Percentiles rank a stretch among this genome's conserved stretches.
phyloP scores from a whole-genome alignment of 2,888 invertebrate species.

The Thyatira batis region DNA sequence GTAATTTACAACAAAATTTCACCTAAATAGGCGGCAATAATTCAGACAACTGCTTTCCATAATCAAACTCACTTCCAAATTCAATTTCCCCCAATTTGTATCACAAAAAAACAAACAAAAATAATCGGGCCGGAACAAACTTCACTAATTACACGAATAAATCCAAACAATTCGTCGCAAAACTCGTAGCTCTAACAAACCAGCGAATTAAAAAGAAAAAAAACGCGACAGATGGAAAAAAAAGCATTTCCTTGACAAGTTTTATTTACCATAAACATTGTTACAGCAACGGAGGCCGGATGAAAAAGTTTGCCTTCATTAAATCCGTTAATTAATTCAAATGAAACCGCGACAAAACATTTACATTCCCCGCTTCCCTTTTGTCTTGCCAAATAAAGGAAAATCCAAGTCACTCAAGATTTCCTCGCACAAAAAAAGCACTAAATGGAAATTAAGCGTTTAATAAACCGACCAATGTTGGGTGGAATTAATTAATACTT shows the following conservation, averaged over 20 bases:
- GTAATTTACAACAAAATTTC: constrained; percentile 11
- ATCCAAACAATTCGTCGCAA: constrained; percentile 72
- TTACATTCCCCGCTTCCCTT: constrained; percentile 70
- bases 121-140: constrained; percentile 75
- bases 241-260: constrained; percentile 79
- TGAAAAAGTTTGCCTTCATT: constrained; percentile 79
- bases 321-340: constrained; percentile 82
- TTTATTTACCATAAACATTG: constrained; percentile 82
- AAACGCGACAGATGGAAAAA: constrained; percentile 71
- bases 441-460: constrained; percentile 77
- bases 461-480: constrained; percentile 69
- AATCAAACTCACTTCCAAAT: constrained; percentile 59
- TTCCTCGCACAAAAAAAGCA: constrained; percentile 52
- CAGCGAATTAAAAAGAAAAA: constrained; percentile 74
- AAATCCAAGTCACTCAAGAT: constrained; percentile 63
- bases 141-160: constrained; percentile 81
- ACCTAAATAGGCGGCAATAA: constrained; percentile 35
- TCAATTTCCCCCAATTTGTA: constrained; percentile 65
- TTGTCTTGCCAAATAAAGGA: constrained; percentile 62
- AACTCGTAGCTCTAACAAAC: constrained; percentile 63
- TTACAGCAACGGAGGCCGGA: constrained; percentile 66
- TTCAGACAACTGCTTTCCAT: constrained; percentile 46
- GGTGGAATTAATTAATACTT: constrained; percentile 77
- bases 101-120: constrained; percentile 70
- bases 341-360: constrained; percentile 79